Conservation (phyloP, 2,797 vertebrate genomes). For the Spondyliosoma cantharus region DNA sequence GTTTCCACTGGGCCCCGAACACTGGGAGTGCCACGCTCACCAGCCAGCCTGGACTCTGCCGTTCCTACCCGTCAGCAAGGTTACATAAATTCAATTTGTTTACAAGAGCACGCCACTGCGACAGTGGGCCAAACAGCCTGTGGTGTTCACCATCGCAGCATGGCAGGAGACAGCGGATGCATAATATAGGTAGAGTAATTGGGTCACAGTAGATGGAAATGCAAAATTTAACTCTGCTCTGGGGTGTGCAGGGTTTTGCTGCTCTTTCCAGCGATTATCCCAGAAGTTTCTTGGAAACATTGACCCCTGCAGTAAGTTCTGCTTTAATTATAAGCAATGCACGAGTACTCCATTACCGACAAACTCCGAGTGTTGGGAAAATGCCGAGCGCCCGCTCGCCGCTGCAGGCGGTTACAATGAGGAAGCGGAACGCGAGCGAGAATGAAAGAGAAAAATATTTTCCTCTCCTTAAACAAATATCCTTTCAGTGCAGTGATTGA, state of each 20-base stretch:
- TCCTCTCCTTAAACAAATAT: conserved; percentile 18
- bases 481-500: conserved; percentile 10
- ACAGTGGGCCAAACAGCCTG: conserved; percentile 69
- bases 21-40: conserved; percentile 42
- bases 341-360: conserved; percentile 22
- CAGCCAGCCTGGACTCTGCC: conserved; percentile 45
- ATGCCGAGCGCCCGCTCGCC: conserved; percentile 1
- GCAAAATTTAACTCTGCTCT: conserved; percentile 58
- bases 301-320: conserved; percentile 12
- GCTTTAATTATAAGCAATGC: conserved; percentile 34
- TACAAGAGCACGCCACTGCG: conserved; percentile 58
- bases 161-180: conserved; percentile 38
- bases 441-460: neutral
- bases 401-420: conserved; percentile 1
- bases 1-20: conserved; percentile 70
- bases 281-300: conserved; percentile 35
- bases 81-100: conserved; percentile 80
- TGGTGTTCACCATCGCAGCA: conserved; percentile 49
- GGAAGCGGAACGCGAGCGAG: conserved; percentile 2
- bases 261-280: conserved; percentile 43
- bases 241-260: conserved; percentile 21
- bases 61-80: conserved; percentile 75
- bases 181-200: conserved; percentile 72
- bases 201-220: conserved; percentile 63
- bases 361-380: conserved; percentile 10